phyloP scores from a whole-genome alignment of 1,140 invertebrate species.

The Drosophila bipectinata region DNA sequence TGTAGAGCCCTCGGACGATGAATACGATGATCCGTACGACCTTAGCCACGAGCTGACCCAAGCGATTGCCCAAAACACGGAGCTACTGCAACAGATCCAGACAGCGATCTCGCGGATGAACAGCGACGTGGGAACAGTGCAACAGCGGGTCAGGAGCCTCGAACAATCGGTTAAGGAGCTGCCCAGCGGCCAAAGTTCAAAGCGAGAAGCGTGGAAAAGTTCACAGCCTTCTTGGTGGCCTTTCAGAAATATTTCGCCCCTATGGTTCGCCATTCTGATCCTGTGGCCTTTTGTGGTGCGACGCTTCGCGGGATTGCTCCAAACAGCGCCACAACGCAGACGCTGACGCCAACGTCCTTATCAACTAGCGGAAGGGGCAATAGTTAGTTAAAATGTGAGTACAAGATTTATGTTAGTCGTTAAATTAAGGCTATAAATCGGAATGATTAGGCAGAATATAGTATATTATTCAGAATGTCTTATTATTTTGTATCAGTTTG shows the following conservation, averaged over 20 bases:
- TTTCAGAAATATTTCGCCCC: constrained; percentile 85
- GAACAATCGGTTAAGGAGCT: constrained; percentile 76
- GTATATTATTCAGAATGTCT: too few relatives aligned
- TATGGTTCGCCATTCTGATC: constrained; percentile 85
- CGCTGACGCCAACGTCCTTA: constrained; percentile 44
- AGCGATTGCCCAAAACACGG: constrained; percentile 63
- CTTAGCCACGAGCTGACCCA: constrained; percentile 84
- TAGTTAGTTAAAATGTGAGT: constrained; percentile 75
- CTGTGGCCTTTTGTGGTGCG: constrained; percentile 86
- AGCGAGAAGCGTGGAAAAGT: constrained; percentile 7
- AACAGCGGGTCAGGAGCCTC: constrained; percentile 80
- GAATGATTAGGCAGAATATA: neutral
- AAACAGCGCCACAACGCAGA: constrained; percentile 33
- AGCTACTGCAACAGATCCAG: constrained; percentile 82
- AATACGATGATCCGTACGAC: constrained; percentile 91
- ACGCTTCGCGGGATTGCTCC: constrained; percentile 60
- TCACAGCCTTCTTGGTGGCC: constrained; percentile 85
- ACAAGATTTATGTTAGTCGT: neutral
- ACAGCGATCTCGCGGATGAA: constrained; percentile 83
- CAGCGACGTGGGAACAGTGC: constrained; percentile 83
- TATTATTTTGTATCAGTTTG: neutral
- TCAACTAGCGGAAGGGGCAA: constrained; percentile 23
- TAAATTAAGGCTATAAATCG: neutral
- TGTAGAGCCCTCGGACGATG: constrained; percentile 89
- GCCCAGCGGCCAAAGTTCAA: constrained; percentile 39